Evolutionary conservation across 2,888 invertebrate species (phyloP).

Genomic region (Diogma glabrata): DNA sequence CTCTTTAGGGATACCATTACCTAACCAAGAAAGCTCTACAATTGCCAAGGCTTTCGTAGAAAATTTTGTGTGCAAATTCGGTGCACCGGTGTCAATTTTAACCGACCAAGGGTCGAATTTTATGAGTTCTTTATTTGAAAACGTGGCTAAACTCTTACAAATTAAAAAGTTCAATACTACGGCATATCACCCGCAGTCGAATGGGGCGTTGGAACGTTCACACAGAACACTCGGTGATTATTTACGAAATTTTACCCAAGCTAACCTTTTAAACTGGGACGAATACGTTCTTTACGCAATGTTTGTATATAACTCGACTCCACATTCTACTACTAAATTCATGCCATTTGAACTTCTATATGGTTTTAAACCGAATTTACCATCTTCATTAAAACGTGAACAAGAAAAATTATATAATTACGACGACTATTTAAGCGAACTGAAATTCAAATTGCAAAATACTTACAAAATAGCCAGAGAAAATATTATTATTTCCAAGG

Average conservation of each 20-base stretch:
- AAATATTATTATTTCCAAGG: too few species aligned
- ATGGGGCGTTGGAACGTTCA: too few species aligned
- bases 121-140: too few species aligned
- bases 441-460: too few species aligned
- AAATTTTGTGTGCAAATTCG: neutral
- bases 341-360: constrained; percentile 29
- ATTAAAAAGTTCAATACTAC: too few species aligned
- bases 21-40: constrained; percentile 24
- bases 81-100: neutral
- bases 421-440: constrained; percentile 20
- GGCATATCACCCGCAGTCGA: too few species aligned
- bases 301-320: constrained; percentile 25
- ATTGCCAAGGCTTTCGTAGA: constrained; percentile 21
- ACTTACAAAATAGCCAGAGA: too few species aligned
- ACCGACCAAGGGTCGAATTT: constrained; percentile 3
- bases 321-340: constrained; percentile 26
- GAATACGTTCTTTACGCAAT: constrained; percentile 24
- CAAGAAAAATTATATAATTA: constrained; percentile 19
- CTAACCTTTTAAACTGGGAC: constrained; percentile 25
- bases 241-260: constrained; percentile 24
- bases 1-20: constrained; percentile 23
- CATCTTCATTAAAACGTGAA: constrained; percentile 19
- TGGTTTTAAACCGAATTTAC: constrained; percentile 25
- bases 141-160: too few species aligned
- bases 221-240: constrained; percentile 25